Evolutionary conservation across 2,888 invertebrate genomes (phyloP), one percentile per base, ranked within the genome.

Genomic region (Crematogaster levior): DNA sequence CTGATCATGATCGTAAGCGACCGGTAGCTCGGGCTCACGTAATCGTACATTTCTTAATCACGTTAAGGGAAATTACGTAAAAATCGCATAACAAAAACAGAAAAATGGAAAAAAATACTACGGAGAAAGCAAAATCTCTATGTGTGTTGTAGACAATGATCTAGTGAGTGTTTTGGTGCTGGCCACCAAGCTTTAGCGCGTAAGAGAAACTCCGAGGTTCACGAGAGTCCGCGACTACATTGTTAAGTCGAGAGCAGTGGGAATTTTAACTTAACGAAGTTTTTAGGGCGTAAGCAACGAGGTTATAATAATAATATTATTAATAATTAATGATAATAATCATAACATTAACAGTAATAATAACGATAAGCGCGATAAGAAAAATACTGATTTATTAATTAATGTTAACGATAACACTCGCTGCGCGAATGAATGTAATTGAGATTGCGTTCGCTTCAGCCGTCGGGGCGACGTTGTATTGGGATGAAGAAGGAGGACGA

Each of bases 111-210:
- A 83, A 72, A 84, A 85, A 79, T 86, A 77, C 72, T 65, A 27
- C 75, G 82, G 86, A 87, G 88, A 83, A 87, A 82, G 84, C 84
- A 88, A 85, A 92, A 92, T 92, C 91, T 92, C 92, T 93, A 94
- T 93, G 91, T 93, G 93, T 94, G 94, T 94, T 92, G 93, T 94
- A 94, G 94, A 91, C 92, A 92, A 92, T 93, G 92, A 91, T 91
- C 91, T 93, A 93, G 91, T 91, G 92, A 93, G 90, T 92, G 93
- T 93, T 91, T 93, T 94, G 94, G 93, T 94, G 94, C 94, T 94
- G 94, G 94, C 85, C 94, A 94, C 92, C 94, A 93, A 93, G 91
- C 90, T 92, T 63, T 93, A 93, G 92, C 89, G 92, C 87, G 90
- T 91, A 91, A 82, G 91, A 91, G 82, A 68, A 85, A 90, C 90